Conservation (phyloP, 2,888 invertebrate species). For the Brenthis hecate region DNA sequence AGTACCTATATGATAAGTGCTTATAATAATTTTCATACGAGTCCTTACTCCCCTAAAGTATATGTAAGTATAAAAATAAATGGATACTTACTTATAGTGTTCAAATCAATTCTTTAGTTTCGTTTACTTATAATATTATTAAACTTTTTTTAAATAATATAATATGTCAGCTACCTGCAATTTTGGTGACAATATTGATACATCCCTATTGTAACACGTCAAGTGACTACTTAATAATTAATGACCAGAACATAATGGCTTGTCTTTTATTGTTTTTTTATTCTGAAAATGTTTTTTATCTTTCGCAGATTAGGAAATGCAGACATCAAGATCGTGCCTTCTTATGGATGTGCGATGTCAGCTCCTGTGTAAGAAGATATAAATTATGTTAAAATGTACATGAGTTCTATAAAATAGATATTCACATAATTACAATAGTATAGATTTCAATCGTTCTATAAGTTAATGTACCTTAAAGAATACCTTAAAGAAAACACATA, state of each 20-base stretch:
- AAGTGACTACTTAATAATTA: conserved; percentile 60
- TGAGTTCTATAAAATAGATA: conserved; percentile 13
- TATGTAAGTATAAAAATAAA: too few species aligned
- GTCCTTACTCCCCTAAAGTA: too few species aligned
- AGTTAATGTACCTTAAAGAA: not conserved
- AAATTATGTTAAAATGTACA: conserved; percentile 46
- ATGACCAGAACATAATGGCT: conserved; percentile 66
- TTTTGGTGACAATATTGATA: conserved; percentile 37
- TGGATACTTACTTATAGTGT: too few species aligned
- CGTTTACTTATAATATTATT: too few species aligned
- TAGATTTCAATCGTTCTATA: not conserved
- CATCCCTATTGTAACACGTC: conserved; percentile 33
- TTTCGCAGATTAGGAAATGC: conserved; percentile 55
- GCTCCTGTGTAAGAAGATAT: conserved; percentile 56
- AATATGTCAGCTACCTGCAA: conserved; percentile 34
- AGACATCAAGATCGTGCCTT: conserved; percentile 74
- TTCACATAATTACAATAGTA: not conserved
- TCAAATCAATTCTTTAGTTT: too few species aligned
- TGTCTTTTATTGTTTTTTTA: conserved; percentile 48
- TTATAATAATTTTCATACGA: too few species aligned
- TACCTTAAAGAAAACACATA: too few species aligned
- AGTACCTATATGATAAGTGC: too few species aligned
- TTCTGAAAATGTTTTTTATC: conserved; percentile 40
- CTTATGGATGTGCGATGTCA: conserved; percentile 70
- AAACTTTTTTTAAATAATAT: too few species aligned